Evolutionary conservation across 2,797 vertebrate genomes (phyloP), one percentile per base, ranked within the genome.

Genomic region (Naso thynnoides): DNA sequence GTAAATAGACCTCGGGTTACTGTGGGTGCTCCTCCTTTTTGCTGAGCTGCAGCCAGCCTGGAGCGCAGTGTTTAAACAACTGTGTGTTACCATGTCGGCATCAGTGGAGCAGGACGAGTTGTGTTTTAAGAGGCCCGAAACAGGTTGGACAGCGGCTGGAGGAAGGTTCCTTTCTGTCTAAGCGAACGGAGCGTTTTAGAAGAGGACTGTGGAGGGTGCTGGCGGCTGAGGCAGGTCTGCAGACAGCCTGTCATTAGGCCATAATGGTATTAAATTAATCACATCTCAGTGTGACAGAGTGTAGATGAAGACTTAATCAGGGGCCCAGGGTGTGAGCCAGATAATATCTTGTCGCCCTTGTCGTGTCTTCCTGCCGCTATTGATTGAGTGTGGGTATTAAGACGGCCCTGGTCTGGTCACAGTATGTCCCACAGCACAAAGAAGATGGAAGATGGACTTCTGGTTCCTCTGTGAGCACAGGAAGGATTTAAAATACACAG

Each of bases 261-360:
- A 94, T 95, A 94, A 95, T 95, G 93, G 94, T 93, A 95, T 95
- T 95, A 95, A 95, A 95, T 95, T 93, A 95, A 95, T 95, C 94
- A 95, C 93, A 93, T 94, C 91, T 92, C 91, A 84, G 88, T 92
- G 93, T 94, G 95, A 94, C 95, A 93, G 94, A 94, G 94, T 93
- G 89, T 91, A 93, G 93, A 93, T 95, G 93, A 94, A 94, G 93
- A 92, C 92, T 95, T 95, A 95, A 95, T 95, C 93, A 94, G 92
- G 92, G 91, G 90, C 93, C 92, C 91, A 92, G 93, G 92, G 93
- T 93, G 90, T 91, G 93, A 94, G 94, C 92, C 90, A 94, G 94
- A 95, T 95, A 94, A 95, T 95, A 94, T 95, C 94, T 94, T 94
- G 94, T 95, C 93, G 91, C 93, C 93, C 94, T 94, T 94, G 94